A percentile compares a stretch with the other conserved stretches of the same genome.
Conservation (phyloP, 1,140 invertebrate species). For the Eriosoma lanigerum region DNA sequence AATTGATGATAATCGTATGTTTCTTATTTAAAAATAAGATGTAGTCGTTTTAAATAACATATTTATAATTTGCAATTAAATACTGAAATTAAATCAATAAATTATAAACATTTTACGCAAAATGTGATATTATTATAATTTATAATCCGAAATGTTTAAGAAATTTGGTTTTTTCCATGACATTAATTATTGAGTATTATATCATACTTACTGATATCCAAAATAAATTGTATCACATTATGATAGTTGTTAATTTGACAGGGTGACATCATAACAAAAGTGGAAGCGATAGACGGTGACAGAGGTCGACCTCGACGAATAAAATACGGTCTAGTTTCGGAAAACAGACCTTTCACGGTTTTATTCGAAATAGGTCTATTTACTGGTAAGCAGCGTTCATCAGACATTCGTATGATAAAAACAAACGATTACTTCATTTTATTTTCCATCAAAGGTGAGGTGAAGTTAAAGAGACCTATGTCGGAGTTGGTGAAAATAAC, state of each 20-base stretch:
- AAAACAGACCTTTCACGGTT: conserved; percentile 77
- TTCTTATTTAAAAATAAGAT: too few relatives aligned
- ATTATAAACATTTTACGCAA: too few relatives aligned
- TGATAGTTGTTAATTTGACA: conserved; percentile 56
- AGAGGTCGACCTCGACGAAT: conserved; percentile 79
- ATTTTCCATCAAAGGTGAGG: conserved; percentile 53
- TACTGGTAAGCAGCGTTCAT: conserved; percentile 64
- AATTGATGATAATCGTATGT: too few relatives aligned
- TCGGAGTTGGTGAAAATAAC: conserved; percentile 76
- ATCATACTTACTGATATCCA: too few relatives aligned
- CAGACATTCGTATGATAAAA: not conserved
- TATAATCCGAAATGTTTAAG: too few relatives aligned
- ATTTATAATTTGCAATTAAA: too few relatives aligned
- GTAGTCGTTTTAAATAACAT: too few relatives aligned
- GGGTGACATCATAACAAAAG: conserved; percentile 68
- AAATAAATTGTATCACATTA: conserved; percentile 19
- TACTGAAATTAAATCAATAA: too few relatives aligned
- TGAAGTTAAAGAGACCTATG: conserved; percentile 70
- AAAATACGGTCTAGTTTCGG: conserved; percentile 78
- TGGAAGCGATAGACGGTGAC: conserved; percentile 86
- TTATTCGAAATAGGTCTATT: conserved; percentile 82
- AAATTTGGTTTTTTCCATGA: too few relatives aligned
- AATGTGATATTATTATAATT: too few relatives aligned
- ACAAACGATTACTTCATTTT: not conserved
- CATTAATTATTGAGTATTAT: too few relatives aligned